Evolutionary conservation across 2,888 invertebrate species (phyloP), one percentile per base, ranked within the genome.

Genomic region (Drosophila infuscata): DNA sequence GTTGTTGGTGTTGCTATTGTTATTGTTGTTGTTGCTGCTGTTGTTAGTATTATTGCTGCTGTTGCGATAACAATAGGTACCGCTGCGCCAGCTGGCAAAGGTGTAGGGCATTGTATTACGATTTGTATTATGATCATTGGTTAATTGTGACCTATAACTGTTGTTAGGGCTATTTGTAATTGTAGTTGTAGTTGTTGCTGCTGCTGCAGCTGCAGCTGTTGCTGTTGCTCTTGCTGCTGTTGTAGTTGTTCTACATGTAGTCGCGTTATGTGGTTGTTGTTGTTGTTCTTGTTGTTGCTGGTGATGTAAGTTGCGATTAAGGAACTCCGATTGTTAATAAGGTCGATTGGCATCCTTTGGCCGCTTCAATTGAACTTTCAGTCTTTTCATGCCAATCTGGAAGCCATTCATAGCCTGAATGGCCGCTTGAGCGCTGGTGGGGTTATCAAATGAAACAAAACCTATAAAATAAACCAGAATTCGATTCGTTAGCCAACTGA

Each of bases 391-490:
- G 93, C 99, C 99, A 94, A 99, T 99, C 95, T 99, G 99, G 95
- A 99, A 99, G 93, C 99, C 99, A 94, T 99, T 99, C 99, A 99
- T 99, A 91, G 99, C 97, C 94, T 99, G 98, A 94, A 99, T 99
- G 90, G 99, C 99, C 88, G 98, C 97, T 94, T 99, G 99, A 93
- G 99, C 99, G 93, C 98, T 98, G 91, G 97, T 95, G 90, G 98
- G 98, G 95, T 99, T 99, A 95, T 99, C 99, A 95, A 99, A 99
- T 92, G 99, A 99, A 92, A 99, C 99, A 94, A 99, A 99, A 93
- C 99, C 99, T 99, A 32, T 11, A 9, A n/a, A 43, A 32, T 9
- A 25, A 25, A 56, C 7, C 57, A 61, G 15, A 52, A 17, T 29
- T n/a, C n/a, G 0, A 32, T 11, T 54, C 15, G 29, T 70, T 59